Conservation (phyloP, 2,113 vertebrate genomes). For the Lophura nycthemera region DNA sequence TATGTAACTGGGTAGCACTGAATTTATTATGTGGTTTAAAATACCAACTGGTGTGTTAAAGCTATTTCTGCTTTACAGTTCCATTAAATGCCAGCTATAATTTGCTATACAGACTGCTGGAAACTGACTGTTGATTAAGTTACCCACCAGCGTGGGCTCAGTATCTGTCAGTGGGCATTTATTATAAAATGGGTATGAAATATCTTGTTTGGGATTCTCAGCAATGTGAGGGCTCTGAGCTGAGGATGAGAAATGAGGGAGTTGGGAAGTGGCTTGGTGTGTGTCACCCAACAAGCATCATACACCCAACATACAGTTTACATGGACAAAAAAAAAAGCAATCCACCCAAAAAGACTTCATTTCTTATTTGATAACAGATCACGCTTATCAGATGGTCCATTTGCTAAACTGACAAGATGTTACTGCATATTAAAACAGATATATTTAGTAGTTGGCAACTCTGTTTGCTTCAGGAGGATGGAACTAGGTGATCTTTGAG, state of each 20-base stretch:
- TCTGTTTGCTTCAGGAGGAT: too few species aligned
- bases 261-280: too few species aligned
- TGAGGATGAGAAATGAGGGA: neutral
- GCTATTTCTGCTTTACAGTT: slow-evolving; percentile 65
- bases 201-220: neutral
- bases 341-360: too few species aligned
- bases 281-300: too few species aligned
- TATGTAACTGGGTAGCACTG: slow-evolving; percentile 65
- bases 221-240: neutral
- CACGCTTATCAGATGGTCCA: neutral
- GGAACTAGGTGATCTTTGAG: too few species aligned
- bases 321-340: too few species aligned
- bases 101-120: slow-evolving; percentile 47
- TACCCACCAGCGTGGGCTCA: neutral
- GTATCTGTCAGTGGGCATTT: neutral
- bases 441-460: too few species aligned
- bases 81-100: slow-evolving; percentile 70
- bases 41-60: slow-evolving; percentile 62
- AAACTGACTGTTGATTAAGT: slow-evolving; percentile 49
- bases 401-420: neutral
- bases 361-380: neutral
- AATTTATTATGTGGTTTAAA: slow-evolving; percentile 74
- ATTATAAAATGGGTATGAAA: neutral
- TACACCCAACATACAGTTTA: neutral
- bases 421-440: too few species aligned